Evolutionary conservation across 2,888 invertebrate genomes (phyloP).

Genomic region (Himalopsyche japonica): DNA sequence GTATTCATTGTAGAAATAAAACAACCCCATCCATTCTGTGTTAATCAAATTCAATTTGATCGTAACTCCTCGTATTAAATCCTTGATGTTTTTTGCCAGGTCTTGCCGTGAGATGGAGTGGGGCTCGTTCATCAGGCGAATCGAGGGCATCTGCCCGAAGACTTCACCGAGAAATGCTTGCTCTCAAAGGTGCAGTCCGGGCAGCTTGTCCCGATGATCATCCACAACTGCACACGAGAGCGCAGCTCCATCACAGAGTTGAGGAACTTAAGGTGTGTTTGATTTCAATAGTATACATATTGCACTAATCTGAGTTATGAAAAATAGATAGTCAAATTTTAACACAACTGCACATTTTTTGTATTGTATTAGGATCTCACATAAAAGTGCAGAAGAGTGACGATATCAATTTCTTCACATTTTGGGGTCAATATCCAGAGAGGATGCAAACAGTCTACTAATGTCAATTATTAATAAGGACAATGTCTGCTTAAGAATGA

Average conservation of each 20-base stretch:
- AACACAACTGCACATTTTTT: too few species aligned
- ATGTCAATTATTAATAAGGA: too few species aligned
- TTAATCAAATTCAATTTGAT: too few species aligned
- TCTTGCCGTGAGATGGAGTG: conserved; percentile 50
- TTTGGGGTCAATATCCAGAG: too few species aligned
- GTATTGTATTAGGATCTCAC: too few species aligned
- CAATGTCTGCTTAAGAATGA: too few species aligned
- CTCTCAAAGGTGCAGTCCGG: conserved; percentile 59
- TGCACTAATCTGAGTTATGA: not conserved
- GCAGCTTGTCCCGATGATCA: conserved; percentile 50
- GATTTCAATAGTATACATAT: not conserved
- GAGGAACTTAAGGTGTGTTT: conserved; percentile 36
- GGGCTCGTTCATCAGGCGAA: conserved; percentile 54
- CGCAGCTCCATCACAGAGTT: conserved; percentile 31
- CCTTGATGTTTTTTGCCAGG: conserved; percentile 6
- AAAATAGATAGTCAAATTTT: not conserved
- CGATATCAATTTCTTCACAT: too few species aligned
- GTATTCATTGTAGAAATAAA: too few species aligned
- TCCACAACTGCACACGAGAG: conserved; percentile 33
- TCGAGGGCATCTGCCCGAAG: conserved; percentile 55
- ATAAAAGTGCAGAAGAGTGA: too few species aligned
- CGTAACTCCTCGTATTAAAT: too few species aligned
- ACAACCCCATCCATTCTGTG: too few species aligned
- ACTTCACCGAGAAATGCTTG: conserved; percentile 65
- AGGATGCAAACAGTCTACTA: too few species aligned